phyloP scores from a whole-genome alignment of 2,113 vertebrate genomes.

The Polypterus senegalus region DNA sequence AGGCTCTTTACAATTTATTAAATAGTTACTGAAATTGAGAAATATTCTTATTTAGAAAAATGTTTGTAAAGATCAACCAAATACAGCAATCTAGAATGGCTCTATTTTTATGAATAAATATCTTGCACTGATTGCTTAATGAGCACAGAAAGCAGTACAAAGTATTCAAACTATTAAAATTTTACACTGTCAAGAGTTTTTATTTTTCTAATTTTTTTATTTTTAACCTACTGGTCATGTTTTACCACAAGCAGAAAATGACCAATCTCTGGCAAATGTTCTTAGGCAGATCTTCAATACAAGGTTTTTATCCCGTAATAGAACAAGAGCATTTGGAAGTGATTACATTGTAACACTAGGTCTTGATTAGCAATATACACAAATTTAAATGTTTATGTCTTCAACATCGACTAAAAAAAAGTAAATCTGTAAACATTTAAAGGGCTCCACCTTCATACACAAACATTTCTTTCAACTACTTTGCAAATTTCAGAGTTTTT shows the following conservation, averaged over 20 bases:
- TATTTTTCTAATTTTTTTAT: conserved; percentile 1
- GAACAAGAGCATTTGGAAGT: conserved; percentile 4
- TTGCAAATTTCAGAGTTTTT: neutral
- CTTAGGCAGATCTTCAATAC: neutral
- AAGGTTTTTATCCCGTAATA: neutral
- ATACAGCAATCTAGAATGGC: too few relatives aligned
- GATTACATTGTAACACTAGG: conserved; percentile 7
- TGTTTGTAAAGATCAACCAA: too few relatives aligned
- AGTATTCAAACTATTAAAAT: too few relatives aligned
- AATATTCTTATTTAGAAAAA: too few relatives aligned
- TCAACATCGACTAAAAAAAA: neutral
- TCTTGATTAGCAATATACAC: conserved; percentile 9
- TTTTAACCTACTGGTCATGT: conserved; percentile 3
- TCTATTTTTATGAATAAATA: too few relatives aligned
- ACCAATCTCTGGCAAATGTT: neutral
- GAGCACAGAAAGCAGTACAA: too few relatives aligned
- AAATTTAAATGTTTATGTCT: conserved; percentile 5
- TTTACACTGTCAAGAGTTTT: neutral
- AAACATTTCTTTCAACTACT: neutral
- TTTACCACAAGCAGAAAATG: conserved; percentile 3
- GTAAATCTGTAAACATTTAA: conserved; percentile 12
- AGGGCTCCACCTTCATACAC: conserved; percentile 1
- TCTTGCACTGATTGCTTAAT: too few relatives aligned
- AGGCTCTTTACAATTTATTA: too few relatives aligned
- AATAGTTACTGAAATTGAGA: too few relatives aligned